Base-by-base conservation (phyloP, 2,113 vertebrate genomes). In the Oreochromis niloticus region DNA sequence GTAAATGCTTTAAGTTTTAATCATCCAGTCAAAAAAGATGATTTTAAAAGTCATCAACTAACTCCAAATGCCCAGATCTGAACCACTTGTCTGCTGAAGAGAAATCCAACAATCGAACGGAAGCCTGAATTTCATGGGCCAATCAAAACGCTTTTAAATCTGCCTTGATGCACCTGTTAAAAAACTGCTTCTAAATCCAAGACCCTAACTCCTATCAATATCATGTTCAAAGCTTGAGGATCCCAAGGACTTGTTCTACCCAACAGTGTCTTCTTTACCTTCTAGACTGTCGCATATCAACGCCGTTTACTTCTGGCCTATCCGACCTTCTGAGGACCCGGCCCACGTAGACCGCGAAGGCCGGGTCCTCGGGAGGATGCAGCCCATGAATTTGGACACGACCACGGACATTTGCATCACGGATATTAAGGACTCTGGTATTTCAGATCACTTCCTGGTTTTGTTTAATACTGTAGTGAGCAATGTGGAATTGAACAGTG, bases 221-320 rank as follows among this genome's bases (percentile, higher is more conserved):
- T 52, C 50, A 43, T 43, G 41, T 43, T n/a, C 17, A 52, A 52
- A n/a, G 8, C 50, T 52, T 52, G 50, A 52, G 17, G 50, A 52
- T n/a, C 50, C 19, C 8, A 52, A 52, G 1, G 17, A 52, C 50
- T 52, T 52, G 17, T 52, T 52, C 50, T 52, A n/a, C 8, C 19
- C 50, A 5, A n/a, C 17, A 52, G 17, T 52, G 17, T 52, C 4
- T 52, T 52, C 50, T 3, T 52, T 52, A 52, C 9, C 4, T 52
- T 52, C 50, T 19, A 50, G 48, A 50, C 48, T 0, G 48, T 5
- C 48, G 2, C 48, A 50, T 50, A 19, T 50, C 48, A 50, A 17
- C 9, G 48, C 48, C 1, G 48, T 50, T 50, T 50, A 50, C 7
- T 50, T 50, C 1, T 0, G 0, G 48, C 7, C 7, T 50, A 19